Evolutionary conservation across 2,113 vertebrate genomes (phyloP).

Genomic region (Nothocercus julius): DNA sequence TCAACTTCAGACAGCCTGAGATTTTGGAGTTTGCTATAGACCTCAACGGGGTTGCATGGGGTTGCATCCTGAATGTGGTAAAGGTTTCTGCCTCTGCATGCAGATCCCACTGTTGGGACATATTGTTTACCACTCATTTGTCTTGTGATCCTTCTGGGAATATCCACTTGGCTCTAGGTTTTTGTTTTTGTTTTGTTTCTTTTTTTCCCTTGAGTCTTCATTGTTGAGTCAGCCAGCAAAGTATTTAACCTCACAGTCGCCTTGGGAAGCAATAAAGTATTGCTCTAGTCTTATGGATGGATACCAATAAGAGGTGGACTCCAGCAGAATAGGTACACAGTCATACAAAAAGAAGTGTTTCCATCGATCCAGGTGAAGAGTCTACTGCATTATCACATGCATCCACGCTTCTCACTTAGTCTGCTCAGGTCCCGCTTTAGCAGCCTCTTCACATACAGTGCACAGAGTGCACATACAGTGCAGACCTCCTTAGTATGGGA

Average conservation of each 20-base stretch:
- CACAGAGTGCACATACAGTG: neutral
- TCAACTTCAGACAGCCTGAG: neutral
- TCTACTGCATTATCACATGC: neutral
- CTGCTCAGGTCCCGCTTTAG: neutral
- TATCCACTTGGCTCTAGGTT: neutral
- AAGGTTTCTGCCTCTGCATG: neutral
- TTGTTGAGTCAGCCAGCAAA: neutral
- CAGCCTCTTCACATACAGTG: accelerated
- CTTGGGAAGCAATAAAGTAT: neutral
- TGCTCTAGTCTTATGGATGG: neutral
- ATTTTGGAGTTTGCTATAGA: neutral
- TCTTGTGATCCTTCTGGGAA: neutral
- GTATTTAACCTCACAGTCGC: neutral
- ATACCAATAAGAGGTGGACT: neutral
- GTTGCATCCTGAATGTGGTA: neutral
- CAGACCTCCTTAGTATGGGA: neutral
- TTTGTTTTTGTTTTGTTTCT: neutral
- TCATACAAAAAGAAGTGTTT: neutral
- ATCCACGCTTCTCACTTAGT: neutral
- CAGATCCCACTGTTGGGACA: neutral
- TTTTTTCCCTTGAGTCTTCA: neutral
- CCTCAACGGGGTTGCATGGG: neutral
- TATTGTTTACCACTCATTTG: neutral
- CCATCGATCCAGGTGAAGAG: neutral
- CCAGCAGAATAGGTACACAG: neutral